Conservation (phyloP, 2,797 vertebrate species). For the Echiichthys vipera region DNA sequence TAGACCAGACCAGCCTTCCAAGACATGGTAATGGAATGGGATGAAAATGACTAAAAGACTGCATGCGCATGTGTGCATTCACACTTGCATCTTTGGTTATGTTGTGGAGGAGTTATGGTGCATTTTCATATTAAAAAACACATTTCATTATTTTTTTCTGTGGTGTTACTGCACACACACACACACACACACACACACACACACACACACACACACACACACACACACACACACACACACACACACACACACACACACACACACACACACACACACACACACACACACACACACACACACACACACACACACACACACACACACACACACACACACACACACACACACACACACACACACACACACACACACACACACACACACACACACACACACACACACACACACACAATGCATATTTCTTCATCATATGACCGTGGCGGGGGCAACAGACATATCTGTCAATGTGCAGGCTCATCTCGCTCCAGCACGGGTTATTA, state of each 20-base stretch:
- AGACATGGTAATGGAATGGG: constrained; percentile 42
- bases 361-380: background rate
- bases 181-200: background rate
- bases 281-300: background rate
- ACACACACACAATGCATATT: background rate
- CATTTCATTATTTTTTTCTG: background rate
- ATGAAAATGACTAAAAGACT: constrained; percentile 29
- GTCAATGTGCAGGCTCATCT: constrained; percentile 56
- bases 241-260: background rate
- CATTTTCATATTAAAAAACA: background rate
- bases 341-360: background rate
- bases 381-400: constrained; percentile 6
- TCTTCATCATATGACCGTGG: constrained; percentile 32
- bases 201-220: constrained; percentile 3
- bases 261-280: constrained; percentile 4
- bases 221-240: background rate
- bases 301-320: background rate
- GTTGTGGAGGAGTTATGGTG: constrained; percentile 1
- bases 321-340: background rate
- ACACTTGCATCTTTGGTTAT: background rate
- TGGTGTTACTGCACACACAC: background rate
- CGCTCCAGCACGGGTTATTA: constrained; percentile 64
- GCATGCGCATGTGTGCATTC: background rate
- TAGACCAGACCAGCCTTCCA: constrained; percentile 46
- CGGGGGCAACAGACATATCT: constrained; percentile 40